phyloP scores from a whole-genome alignment of 2,113 vertebrate genomes.

The Corynorhinus townsendii region DNA sequence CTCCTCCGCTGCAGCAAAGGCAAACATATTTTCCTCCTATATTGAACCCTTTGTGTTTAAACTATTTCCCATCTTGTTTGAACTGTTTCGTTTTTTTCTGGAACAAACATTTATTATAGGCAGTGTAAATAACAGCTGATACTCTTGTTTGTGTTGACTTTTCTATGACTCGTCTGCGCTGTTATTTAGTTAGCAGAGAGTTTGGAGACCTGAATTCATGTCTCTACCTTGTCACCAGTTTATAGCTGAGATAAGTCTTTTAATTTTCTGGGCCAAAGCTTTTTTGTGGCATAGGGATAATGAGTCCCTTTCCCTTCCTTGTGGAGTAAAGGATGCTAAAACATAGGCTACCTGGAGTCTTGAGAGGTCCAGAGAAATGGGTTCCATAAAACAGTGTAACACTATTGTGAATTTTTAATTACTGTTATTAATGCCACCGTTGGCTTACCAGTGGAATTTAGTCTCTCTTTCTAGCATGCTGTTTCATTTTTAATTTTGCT shows the following conservation, averaged over 20 bases:
- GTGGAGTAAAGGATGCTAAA: neutral
- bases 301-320: neutral
- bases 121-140: constrained; percentile 67
- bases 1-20: neutral
- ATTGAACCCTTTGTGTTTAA: constrained; percentile 63
- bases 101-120: constrained; percentile 53
- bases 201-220: constrained; percentile 35
- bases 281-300: neutral
- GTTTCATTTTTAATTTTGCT: neutral
- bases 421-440: neutral
- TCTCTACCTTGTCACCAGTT: constrained; percentile 23
- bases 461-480: neutral
- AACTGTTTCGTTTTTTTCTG: neutral
- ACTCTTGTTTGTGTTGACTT: constrained; percentile 70
- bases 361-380: neutral
- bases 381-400: neutral
- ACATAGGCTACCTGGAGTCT: neutral
- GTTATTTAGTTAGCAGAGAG: constrained; percentile 59
- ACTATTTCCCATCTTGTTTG: constrained; percentile 63
- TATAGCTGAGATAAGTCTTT: neutral
- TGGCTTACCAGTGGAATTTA: neutral
- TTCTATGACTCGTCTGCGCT: constrained; percentile 58
- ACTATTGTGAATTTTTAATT: neutral
- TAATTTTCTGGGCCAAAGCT: constrained; percentile 24
- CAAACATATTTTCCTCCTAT: constrained; percentile 46